Evolutionary conservation across 1,140 invertebrate species (phyloP).

Genomic region (Drosophila guanche): DNA sequence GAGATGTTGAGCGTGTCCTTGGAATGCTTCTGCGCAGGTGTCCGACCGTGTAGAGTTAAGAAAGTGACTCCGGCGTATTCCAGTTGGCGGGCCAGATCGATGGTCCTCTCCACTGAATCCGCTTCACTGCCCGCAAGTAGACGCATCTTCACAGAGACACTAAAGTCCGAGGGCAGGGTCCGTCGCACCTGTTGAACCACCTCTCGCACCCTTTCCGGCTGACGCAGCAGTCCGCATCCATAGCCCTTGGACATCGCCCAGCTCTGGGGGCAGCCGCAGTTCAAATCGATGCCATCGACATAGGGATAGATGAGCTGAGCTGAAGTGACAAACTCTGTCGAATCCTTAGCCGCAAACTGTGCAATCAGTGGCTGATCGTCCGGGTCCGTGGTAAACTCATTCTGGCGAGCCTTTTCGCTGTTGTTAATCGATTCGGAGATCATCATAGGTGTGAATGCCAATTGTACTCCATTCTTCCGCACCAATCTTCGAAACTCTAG

Average conservation of each 20-base stretch:
- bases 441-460: conserved; percentile 98
- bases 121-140: conserved; percentile 85
- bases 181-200: conserved; percentile 91
- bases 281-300: conserved; percentile 94
- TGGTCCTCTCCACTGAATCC: conserved; percentile 80
- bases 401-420: conserved; percentile 93
- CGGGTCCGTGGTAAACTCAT: conserved; percentile 93
- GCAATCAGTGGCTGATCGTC: conserved; percentile 94
- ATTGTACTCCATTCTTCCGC: conserved; percentile 91
- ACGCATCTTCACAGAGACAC: conserved; percentile 96
- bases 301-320: conserved; percentile 93
- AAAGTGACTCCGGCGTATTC: conserved; percentile 94
- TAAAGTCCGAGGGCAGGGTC: conserved; percentile 89
- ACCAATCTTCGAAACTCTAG: conserved; percentile 74
- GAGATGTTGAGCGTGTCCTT: conserved; percentile 89
- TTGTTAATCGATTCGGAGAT: conserved; percentile 95
- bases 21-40: conserved; percentile 90
- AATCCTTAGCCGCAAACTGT: conserved; percentile 96
- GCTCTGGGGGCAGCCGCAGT: conserved; percentile 98
- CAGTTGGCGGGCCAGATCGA: conserved; percentile 88
- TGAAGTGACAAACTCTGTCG: conserved; percentile 92
- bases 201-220: conserved; percentile 93
- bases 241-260: conserved; percentile 97
- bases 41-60: conserved; percentile 95
- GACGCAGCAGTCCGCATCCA: conserved; percentile 92